Evolutionary conservation across 2,113 vertebrate genomes (phyloP), one percentile per base, ranked within the genome.

Genomic region (Halichoerus grypus): DNA sequence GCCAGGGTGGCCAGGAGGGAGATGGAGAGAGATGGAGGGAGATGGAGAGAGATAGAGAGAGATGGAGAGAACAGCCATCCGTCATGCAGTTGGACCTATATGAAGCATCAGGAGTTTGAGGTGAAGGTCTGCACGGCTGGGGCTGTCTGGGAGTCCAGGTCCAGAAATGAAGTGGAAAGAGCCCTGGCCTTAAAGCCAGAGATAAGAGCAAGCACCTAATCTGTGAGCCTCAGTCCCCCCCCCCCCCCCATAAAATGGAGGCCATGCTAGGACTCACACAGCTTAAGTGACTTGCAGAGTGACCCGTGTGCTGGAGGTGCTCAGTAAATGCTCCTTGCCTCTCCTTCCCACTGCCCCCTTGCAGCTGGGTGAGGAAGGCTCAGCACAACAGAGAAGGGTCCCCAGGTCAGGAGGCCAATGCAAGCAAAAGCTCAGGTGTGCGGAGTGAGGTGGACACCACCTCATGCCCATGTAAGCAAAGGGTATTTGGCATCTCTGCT

Each of bases 321-420:
- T 93, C 76, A 2, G 0, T 24, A 59, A 26, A 1, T 74, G 71
- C 39, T 61, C 83, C 97, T 83, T 83, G 89, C 94, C 89, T 71
- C 46, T 49, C 33, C 39, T 36, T 26, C 80, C 77, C 36, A 14
- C 31, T 10, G 33, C 5, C 61, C 19, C 46, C 33, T 69, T 79
- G 96, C 96, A 94, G 14, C 33, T 22, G 7, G 71, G 31, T 33
- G 33, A 92, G 24, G 51, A 39, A 59, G 39, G 24, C 72, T 74
- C 89, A 36, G 79, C 88, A 57, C 95, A 88, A 71, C 89, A 85
- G 88, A 86, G 95, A 83, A 84, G 86, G 39, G 22, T 24, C 53
- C 85, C 22, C 21, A 7, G 63, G 13, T 59, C 16, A 18, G 46
- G 39, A 55, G 65, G 55, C 39, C 9, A n/a, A 53, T 10, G 2